Evolutionary conservation across 1,140 invertebrate species (phyloP), one percentile per base, ranked within the genome.

Genomic region (Caerostris extrusa): DNA sequence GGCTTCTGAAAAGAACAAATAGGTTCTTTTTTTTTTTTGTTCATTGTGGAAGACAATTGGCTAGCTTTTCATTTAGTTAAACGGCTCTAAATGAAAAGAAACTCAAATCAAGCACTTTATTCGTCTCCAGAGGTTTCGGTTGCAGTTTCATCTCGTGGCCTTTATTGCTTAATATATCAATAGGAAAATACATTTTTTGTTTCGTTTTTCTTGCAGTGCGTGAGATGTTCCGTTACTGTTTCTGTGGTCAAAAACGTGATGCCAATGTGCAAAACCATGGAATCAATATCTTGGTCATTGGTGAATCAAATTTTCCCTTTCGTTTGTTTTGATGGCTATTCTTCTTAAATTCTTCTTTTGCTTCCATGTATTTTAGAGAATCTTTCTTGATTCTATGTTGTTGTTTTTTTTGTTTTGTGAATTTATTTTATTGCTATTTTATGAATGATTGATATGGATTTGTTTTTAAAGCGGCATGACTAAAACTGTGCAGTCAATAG

Each of bases 141-240:
- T 53, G 10, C 71, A 50, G 34, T 77, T 77, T 77, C 71, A 77
- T 77, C 34, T 12, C 71, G 3, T 77, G 19, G 34, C 7, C 50
- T 77, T 77, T 77, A 77, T 77, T 77, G 71, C 71, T 77, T 77
- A 77, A 77, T 77, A 77, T 77, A 77, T 77, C 71, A 77, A 50
- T 3, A 50, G 50, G 12, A 34, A 77, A 53, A 77, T 34, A 10
- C 50, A 77, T 10, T 34, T 19, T 5, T 50, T 77, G 10, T 2
- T 17, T 34, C 19, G 5, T 77, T 50, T 5, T 34, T 50, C 19
- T 10, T 77, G 10, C 34, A 34, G 34, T 34, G 34, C 34, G 34
- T 77, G 19, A 50, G 34, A 50, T 50, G 19, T 50, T 50, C 19
- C 50, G 19, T 50, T 77, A 50, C 10, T 50, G 12, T 7, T 77